Conservation (phyloP, 2,113 vertebrate genomes). For the Silurus meridionalis region DNA sequence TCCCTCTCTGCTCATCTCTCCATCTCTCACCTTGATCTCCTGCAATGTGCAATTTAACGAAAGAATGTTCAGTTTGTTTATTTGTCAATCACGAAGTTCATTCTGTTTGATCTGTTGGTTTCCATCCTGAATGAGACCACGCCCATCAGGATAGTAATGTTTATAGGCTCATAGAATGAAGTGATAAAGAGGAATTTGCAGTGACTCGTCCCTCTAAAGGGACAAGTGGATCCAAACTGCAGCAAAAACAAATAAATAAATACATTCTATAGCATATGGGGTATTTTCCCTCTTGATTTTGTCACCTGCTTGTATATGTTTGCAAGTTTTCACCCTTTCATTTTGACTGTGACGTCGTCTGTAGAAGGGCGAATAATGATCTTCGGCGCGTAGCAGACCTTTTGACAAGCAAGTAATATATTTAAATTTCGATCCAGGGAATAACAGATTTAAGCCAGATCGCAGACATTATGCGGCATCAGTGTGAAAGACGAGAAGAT, state of each 20-base stretch:
- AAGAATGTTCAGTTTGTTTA: neutral
- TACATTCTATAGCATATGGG: neutral
- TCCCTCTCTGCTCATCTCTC: neutral
- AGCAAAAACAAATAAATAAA: neutral
- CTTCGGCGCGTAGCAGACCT: neutral
- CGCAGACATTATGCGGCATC: conserved; percentile 31
- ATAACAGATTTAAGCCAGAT: conserved; percentile 36
- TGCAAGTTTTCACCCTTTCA: neutral
- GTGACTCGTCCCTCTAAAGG: neutral
- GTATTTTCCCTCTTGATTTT: neutral
- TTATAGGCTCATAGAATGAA: neutral
- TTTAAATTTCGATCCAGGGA: conserved; percentile 30
- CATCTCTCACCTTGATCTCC: neutral
- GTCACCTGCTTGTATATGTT: neutral
- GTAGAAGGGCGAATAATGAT: neutral
- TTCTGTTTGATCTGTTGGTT: neutral
- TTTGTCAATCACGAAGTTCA: neutral
- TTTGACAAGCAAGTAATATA: neutral
- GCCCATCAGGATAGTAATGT: neutral
- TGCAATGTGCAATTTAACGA: neutral
- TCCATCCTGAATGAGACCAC: neutral
- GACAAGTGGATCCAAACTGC: neutral
- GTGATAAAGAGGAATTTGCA: neutral
- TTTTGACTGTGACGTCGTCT: neutral
- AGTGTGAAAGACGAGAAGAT: neutral